phyloP scores from a whole-genome alignment of 30 jellyfish, hydroid and myxozoan species.

The Aurelia aurita region DNA sequence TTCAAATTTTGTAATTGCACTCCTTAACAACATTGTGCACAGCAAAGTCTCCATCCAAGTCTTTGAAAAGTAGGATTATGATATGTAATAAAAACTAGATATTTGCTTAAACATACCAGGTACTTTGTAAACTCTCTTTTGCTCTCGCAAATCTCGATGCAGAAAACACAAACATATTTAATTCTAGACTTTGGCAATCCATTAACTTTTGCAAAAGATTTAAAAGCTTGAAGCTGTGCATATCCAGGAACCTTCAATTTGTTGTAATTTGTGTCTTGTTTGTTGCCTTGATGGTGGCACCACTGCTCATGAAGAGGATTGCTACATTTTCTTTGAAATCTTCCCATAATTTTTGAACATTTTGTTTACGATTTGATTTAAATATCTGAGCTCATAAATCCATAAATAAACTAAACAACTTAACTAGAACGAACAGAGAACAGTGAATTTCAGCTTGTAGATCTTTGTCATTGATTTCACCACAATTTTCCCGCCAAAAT shows the following conservation, averaged over 20 bases:
- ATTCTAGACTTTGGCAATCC: neutral
- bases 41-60: too few relatives aligned
- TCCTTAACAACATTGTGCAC: too few relatives aligned
- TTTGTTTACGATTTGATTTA: too few relatives aligned
- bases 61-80: too few relatives aligned
- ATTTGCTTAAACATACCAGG: neutral
- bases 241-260: conserved; percentile 2
- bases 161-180: conserved; percentile 20
- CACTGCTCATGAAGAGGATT: conserved; percentile 10
- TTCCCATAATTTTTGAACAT: neutral
- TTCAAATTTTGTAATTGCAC: too few relatives aligned
- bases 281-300: conserved; percentile 4
- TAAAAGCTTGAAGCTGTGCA: conserved; percentile 15
- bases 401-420: too few relatives aligned
- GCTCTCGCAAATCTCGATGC: conserved; percentile 12
- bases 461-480: too few relatives aligned
- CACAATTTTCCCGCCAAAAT: too few relatives aligned
- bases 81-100: too few relatives aligned
- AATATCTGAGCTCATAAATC: too few relatives aligned
- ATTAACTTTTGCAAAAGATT: neutral
- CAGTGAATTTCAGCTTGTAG: too few relatives aligned
- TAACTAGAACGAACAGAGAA: too few relatives aligned
- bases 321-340: conserved; percentile 11
- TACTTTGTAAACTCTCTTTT: conserved; percentile 15
- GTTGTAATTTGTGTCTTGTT: neutral